These are phyloP conservation scores for Marasmarcha lunaedactyla DNA, from an alignment of 2,888 invertebrate species.

Conservation along the genomic window DNA sequence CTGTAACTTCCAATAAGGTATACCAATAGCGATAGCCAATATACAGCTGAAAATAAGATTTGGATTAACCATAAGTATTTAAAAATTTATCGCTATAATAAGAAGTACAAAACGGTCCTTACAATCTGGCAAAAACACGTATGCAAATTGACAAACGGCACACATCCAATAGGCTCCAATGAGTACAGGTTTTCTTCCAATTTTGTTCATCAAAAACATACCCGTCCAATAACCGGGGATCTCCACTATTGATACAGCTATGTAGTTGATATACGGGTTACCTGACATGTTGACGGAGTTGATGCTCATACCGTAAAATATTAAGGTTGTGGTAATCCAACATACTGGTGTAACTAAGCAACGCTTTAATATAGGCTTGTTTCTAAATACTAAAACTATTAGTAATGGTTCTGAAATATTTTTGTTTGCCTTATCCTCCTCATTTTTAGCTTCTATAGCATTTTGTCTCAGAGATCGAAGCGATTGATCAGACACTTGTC, in stretches of 20 bases:
- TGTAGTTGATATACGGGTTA: slow-evolving; percentile 74
- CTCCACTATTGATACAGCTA: slow-evolving; percentile 72
- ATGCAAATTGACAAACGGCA: slow-evolving; percentile 66
- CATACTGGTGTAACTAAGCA: slow-evolving; percentile 56
- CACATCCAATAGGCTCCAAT: slow-evolving; percentile 69
- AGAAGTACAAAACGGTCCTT: slow-evolving; percentile 11
- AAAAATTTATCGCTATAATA: neutral
- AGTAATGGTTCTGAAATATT: slow-evolving; percentile 37
- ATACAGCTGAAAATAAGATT: slow-evolving; percentile 4
- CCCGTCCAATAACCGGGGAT: slow-evolving; percentile 76
- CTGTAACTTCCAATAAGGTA: slow-evolving; percentile 75
- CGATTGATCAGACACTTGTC: slow-evolving; percentile 33
- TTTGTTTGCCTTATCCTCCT: slow-evolving; percentile 13
- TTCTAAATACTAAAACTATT: slow-evolving; percentile 32
- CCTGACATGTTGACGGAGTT: slow-evolving; percentile 75
- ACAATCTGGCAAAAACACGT: slow-evolving; percentile 66
- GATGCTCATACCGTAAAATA: slow-evolving; percentile 76
- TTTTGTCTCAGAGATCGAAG: slow-evolving; percentile 25
- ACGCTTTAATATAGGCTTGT: slow-evolving; percentile 31
- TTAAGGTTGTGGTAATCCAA: slow-evolving; percentile 75
- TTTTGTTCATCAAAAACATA: slow-evolving; percentile 66
- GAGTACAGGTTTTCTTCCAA: slow-evolving; percentile 72
- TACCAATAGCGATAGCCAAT: slow-evolving; percentile 44
- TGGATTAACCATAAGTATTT: neutral
- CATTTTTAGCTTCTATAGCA: slow-evolving; percentile 26